These are phyloP conservation scores for Xylocampa areola DNA, from an alignment of 2,888 invertebrate genomes.

Conservation along the genomic window DNA sequence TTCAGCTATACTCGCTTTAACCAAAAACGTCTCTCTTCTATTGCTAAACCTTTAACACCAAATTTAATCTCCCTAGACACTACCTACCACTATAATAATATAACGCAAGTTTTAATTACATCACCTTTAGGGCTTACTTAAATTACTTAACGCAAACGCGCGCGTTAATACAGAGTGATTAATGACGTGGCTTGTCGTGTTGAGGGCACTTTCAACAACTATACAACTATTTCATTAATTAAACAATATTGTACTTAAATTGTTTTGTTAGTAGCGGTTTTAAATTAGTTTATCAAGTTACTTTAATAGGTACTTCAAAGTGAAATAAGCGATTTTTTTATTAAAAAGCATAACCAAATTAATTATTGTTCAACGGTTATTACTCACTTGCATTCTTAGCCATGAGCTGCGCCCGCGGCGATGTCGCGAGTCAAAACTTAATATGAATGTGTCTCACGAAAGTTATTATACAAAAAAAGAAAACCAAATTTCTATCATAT, in stretches of 20 bases:
- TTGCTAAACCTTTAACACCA: slow-evolving; percentile 1
- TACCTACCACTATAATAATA: slow-evolving; percentile 33
- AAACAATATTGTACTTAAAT: slow-evolving; percentile 29
- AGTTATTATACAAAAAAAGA: no score
- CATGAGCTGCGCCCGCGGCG: no score
- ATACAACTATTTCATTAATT: slow-evolving; percentile 48
- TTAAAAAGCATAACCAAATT: no score
- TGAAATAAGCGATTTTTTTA: no score
- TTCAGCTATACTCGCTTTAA: neutral
- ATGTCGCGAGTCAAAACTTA: no score
- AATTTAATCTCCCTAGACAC: slow-evolving; percentile 19
- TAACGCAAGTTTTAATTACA: slow-evolving; percentile 51
- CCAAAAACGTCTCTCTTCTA: neutral
- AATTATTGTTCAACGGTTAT: no score
- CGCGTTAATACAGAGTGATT: slow-evolving; percentile 50
- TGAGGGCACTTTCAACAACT: slow-evolving; percentile 31
- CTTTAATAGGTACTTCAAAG: no score
- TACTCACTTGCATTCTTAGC: no score
- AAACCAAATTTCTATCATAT: no score
- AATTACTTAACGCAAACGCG: slow-evolving; percentile 44
- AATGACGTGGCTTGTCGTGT: slow-evolving; percentile 35
- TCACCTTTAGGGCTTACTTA: slow-evolving; percentile 33
- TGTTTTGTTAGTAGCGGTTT: slow-evolving; percentile 17
- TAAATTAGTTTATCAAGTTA: slow-evolving; percentile 16
- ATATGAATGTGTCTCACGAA: no score